Evolutionary conservation across 2,113 vertebrate genomes (phyloP).

Genomic region (Notechis scutatus): DNA sequence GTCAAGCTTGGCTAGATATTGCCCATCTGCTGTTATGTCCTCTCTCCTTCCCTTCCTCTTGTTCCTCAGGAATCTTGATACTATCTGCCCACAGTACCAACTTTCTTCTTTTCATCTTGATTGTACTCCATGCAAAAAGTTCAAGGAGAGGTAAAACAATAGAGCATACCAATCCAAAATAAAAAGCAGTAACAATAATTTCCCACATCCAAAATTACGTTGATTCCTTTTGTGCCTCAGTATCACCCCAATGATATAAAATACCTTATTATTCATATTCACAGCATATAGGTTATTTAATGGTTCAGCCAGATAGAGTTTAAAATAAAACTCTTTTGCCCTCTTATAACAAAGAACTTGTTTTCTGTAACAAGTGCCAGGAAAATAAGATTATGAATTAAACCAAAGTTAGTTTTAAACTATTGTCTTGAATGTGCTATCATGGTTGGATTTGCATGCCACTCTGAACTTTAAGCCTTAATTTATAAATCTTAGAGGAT

Average conservation of each 20-base stretch:
- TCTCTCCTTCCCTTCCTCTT: not conserved
- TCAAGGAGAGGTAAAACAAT: not conserved
- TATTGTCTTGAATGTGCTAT: not conserved
- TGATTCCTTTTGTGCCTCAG: not conserved
- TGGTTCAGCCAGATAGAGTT: not conserved
- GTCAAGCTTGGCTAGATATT: not conserved
- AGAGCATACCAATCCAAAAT: not conserved
- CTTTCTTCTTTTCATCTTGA: not conserved
- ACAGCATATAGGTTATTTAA: not conserved
- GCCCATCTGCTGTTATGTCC: not conserved
- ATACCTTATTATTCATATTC: not conserved
- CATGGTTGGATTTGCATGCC: not conserved
- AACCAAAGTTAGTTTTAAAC: not conserved
- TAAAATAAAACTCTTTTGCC: not conserved
- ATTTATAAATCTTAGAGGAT: not conserved
- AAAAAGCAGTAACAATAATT: not conserved
- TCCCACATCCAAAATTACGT: not conserved
- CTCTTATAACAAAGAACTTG: not conserved
- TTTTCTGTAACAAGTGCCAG: not conserved
- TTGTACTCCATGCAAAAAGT: not conserved
- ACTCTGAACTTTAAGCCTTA: not conserved
- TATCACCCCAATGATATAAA: not conserved
- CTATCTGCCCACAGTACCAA: not conserved
- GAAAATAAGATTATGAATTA: not conserved
- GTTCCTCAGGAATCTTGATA: not conserved